Percentiles rank a stretch among this genome's conserved stretches.
These are phyloP conservation scores for Lerema accius DNA, from an alignment of 1,140 invertebrate genomes.

Conservation along the genomic window DNA sequence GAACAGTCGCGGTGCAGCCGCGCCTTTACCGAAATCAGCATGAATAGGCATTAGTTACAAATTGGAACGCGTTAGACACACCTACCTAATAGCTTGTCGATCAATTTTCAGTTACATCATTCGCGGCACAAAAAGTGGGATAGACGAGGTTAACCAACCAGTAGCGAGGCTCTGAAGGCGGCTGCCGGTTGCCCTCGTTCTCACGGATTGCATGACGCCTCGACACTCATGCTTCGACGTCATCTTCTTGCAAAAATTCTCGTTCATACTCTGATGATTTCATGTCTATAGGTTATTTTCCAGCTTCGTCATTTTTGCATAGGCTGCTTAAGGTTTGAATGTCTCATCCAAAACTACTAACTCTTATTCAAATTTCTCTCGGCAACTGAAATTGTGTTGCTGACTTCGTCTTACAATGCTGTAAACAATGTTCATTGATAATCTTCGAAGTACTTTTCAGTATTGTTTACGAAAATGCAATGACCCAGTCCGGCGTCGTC, in stretches of 20 bases:
- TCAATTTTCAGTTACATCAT: conserved; percentile 29
- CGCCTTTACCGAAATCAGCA: conserved; percentile 20
- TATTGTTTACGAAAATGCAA: too few species aligned
- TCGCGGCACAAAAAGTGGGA: conserved; percentile 22
- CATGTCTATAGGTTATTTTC: too few species aligned
- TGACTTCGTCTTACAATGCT: too few species aligned
- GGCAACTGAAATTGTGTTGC: too few species aligned
- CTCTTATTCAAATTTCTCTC: too few species aligned
- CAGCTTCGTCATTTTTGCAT: too few species aligned
- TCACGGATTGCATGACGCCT: conserved; percentile 17
- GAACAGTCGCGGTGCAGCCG: conserved; percentile 23
- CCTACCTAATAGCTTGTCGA: conserved; percentile 24
- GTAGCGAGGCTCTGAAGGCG: conserved; percentile 14
- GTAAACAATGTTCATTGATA: too few species aligned
- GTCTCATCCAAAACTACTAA: too few species aligned
- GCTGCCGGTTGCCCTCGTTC: conserved; percentile 22
- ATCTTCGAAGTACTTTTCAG: too few species aligned
- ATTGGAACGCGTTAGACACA: conserved; percentile 32
- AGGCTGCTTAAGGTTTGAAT: too few species aligned
- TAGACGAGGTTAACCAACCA: conserved; percentile 29
- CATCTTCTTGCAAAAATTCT: conserved; percentile 13
- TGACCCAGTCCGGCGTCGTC: too few species aligned
- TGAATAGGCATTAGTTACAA: conserved; percentile 31
- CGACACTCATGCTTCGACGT: conserved; percentile 6
- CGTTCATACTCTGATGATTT: background rate